A percentile compares a stretch with the other conserved stretches of the same genome.
Evolutionary conservation across 2,113 vertebrate genomes (phyloP).

Genomic region (Rhea pennata): DNA sequence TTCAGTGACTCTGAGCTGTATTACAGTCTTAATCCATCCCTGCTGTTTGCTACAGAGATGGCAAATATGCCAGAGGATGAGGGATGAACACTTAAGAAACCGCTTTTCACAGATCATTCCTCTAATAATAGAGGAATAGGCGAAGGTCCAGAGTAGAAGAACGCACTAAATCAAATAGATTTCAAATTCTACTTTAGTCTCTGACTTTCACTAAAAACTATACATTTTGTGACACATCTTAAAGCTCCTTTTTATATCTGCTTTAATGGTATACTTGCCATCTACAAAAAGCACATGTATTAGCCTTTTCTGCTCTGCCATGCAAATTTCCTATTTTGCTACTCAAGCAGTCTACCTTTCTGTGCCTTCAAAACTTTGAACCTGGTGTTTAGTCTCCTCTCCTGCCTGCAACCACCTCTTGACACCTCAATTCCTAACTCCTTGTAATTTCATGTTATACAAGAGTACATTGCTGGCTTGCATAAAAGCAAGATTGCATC

Average conservation of each 20-base stretch:
- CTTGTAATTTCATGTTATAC: neutral
- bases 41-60: neutral
- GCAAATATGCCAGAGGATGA: neutral
- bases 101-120: neutral
- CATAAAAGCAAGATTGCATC: slow-evolving; percentile 7
- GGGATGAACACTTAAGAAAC: neutral
- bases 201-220: neutral
- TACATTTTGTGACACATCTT: neutral
- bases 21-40: neutral
- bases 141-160: neutral
- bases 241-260: neutral
- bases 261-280: neutral
- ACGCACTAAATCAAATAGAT: neutral
- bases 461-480: slow-evolving; percentile 1
- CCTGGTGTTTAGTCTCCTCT: neutral
- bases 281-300: neutral
- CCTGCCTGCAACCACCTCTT: neutral
- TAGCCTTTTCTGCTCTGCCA: neutral
- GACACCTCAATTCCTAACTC: neutral
- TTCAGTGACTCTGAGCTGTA: neutral
- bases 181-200: neutral
- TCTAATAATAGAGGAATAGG: neutral
- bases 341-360: neutral
- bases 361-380: neutral
- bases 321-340: neutral